These are phyloP conservation scores for Adelphocoris suturalis DNA, from an alignment of 2,888 invertebrate species.

Conservation along the genomic window DNA sequence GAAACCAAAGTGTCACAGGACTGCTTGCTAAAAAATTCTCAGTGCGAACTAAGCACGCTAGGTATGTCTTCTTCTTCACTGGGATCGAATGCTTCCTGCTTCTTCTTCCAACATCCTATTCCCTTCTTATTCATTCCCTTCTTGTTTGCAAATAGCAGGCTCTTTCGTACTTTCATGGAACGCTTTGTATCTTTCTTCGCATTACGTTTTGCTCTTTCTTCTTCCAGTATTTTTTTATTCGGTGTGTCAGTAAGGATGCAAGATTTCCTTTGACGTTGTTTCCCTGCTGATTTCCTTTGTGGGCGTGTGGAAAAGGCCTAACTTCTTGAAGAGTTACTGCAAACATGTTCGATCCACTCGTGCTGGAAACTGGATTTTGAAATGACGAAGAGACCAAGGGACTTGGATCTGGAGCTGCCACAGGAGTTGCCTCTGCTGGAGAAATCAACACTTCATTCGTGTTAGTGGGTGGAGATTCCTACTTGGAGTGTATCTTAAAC, in stretches of 20 bases:
- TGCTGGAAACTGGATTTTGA: not conserved
- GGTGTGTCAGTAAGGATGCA: constrained; percentile 27
- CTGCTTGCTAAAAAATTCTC: constrained; percentile 16
- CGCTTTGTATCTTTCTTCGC: not conserved
- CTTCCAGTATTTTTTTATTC: constrained; percentile 28
- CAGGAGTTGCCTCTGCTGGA: not conserved
- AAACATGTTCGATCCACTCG: constrained; percentile 30
- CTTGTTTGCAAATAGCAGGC: constrained; percentile 6
- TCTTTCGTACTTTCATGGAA: not conserved
- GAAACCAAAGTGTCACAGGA: not conserved
- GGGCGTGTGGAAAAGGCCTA: constrained; percentile 27
- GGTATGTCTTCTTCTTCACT: constrained; percentile 1
- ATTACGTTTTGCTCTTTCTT: not conserved
- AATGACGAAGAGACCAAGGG: not conserved
- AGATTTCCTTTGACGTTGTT: constrained; percentile 5
- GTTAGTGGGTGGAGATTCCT: not conserved
- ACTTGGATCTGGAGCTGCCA: not conserved
- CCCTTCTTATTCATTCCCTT: not conserved
- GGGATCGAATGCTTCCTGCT: not conserved
- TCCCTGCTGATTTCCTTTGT: constrained; percentile 6
- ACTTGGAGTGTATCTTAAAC: not conserved
- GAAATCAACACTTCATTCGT: not conserved
- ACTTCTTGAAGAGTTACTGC: not conserved
- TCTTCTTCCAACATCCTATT: not conserved
- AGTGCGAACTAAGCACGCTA: constrained; percentile 13